These are phyloP conservation scores for Muschampia plurimacula DNA, from an alignment of 2,888 invertebrate species.

Conservation along the genomic window DNA sequence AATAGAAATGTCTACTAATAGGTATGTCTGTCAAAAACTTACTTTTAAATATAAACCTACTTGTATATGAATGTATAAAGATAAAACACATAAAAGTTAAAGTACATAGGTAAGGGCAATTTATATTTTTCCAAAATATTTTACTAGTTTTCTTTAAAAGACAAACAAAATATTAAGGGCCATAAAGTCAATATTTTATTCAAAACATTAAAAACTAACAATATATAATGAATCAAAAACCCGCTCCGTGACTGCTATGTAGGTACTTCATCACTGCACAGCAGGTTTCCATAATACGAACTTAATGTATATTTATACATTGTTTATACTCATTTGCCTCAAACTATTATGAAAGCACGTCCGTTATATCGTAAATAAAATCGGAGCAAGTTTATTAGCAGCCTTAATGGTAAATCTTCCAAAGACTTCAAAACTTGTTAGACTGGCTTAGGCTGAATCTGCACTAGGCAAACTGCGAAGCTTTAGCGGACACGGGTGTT, in stretches of 20 bases:
- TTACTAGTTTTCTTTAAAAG: no score
- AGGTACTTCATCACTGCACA: conserved; percentile 8
- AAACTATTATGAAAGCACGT: conserved; percentile 27
- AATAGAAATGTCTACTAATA: no score
- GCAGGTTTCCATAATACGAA: conserved; percentile 11
- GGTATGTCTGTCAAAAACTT: no score
- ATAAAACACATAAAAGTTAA: no score
- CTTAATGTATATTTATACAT: conserved; percentile 11
- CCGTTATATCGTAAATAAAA: conserved; percentile 32
- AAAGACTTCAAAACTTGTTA: conserved; percentile 4
- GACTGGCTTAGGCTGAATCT: neutral
- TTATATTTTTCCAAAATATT: no score
- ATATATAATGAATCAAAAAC: neutral
- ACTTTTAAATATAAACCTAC: no score
- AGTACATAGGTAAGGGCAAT: no score
- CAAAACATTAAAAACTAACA: conserved; percentile 6
- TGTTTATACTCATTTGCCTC: conserved; percentile 16
- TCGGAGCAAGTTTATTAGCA: conserved; percentile 27
- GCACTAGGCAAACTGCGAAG: neutral
- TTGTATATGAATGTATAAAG: no score
- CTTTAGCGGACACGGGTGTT: neutral
- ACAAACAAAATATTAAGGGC: no score
- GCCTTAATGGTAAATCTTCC: conserved; percentile 29
- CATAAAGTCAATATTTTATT: neutral
- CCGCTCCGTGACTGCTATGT: neutral